A percentile compares a stretch with the other conserved stretches of the same genome.
phyloP scores from a whole-genome alignment of 2,797 vertebrate species.

The Rhinatrema bivittatum region DNA sequence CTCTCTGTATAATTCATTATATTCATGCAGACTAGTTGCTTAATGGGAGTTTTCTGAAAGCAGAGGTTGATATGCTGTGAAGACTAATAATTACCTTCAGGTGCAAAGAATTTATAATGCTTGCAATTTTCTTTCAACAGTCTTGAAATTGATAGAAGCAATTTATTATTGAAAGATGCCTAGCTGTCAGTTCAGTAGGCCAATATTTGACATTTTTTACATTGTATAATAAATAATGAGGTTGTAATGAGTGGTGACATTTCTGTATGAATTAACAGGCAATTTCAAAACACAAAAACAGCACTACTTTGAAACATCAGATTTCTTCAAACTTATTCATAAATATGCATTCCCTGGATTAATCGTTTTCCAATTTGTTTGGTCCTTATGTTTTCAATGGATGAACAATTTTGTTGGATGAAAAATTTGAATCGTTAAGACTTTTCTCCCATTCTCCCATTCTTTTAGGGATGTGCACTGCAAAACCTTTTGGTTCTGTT shows the following conservation, averaged over 20 bases:
- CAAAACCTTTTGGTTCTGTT: no score
- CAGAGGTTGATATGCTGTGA: not conserved
- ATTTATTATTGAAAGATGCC: constrained; percentile 33
- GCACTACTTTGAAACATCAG: no score
- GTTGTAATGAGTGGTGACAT: constrained; percentile 24
- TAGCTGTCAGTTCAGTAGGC: constrained; percentile 5
- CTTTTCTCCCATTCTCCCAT: no score
- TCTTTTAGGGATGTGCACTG: no score
- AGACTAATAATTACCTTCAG: constrained; percentile 32
- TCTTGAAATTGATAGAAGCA: constrained; percentile 27
- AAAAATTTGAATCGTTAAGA: no score
- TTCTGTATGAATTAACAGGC: constrained; percentile 8
- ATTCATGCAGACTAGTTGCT: not conserved
- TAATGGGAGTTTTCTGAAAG: not conserved
- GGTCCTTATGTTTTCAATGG: no score
- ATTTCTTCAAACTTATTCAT: no score
- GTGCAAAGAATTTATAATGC: constrained; percentile 16
- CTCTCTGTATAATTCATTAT: constrained; percentile 1
- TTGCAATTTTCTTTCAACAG: constrained; percentile 10
- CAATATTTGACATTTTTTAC: constrained; percentile 25
- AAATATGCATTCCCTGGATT: no score
- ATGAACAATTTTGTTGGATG: no score
- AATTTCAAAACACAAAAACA: no score
- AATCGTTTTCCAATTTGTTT: no score
- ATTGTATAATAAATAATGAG: constrained; percentile 19